These are phyloP conservation scores for Notolabrus celidotus DNA, from an alignment of 2,797 vertebrate genomes.

Conservation along the genomic window DNA sequence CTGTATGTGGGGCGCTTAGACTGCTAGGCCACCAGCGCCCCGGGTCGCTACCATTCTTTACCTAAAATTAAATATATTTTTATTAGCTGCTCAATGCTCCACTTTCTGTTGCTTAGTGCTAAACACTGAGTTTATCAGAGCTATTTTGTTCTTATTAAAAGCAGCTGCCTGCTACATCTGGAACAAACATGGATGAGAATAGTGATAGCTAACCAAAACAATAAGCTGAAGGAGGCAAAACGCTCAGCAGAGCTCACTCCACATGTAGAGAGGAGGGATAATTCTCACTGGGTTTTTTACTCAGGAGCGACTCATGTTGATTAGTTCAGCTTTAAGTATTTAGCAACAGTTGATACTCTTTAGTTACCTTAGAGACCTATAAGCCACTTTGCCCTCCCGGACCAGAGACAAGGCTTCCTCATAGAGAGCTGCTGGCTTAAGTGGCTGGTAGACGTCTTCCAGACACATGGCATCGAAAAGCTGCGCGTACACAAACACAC, in stretches of 20 bases:
- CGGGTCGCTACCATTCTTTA: too few species aligned
- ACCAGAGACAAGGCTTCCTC: slow-evolving; percentile 92
- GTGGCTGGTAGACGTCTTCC: slow-evolving; percentile 84
- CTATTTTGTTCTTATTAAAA: not conserved
- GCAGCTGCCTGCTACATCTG: not conserved
- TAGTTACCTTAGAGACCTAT: slow-evolving; percentile 90
- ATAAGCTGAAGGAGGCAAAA: not conserved
- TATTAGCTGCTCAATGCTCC: too few species aligned
- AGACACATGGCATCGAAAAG: slow-evolving; percentile 90
- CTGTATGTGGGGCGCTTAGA: too few species aligned
- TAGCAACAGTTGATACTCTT: not conserved
- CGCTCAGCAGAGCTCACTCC: not conserved
- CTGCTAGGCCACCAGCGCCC: too few species aligned
- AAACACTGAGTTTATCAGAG: too few species aligned
- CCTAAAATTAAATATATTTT: too few species aligned
- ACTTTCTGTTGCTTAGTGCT: too few species aligned
- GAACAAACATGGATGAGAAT: not conserved
- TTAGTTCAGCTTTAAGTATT: slow-evolving; percentile 6
- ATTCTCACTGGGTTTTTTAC: not conserved
- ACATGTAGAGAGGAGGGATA: not conserved
- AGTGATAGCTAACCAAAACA: not conserved
- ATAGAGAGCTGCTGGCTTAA: slow-evolving; percentile 91
- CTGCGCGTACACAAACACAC: slow-evolving; percentile 75
- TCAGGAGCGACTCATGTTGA: not conserved
- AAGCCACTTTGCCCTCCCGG: slow-evolving; percentile 86